Base-by-base conservation (phyloP, 2,888 invertebrate genomes). In the Archips xylosteana region DNA sequence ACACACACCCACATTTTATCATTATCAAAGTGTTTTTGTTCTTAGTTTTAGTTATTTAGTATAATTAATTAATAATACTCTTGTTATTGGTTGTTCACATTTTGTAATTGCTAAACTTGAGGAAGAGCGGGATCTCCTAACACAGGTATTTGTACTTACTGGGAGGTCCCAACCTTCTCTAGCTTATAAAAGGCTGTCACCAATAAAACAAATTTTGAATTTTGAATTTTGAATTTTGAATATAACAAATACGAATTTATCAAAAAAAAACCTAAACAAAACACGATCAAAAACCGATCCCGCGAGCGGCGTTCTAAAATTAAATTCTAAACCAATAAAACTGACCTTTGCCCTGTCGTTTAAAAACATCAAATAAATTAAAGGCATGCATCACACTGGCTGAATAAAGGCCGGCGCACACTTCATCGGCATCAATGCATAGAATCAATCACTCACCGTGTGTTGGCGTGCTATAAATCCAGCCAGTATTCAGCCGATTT, bases 391-490 rank as follows among this genome's bases (percentile, higher is more conserved):
- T 75, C 75, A 75, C 69, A 54, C 63, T 45, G 68, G 70, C 65
- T 67, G 69, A 74, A 70, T 69, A 69, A 49, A 65, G 73, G 67
- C 73, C 51, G 75, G 74, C 79, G 71, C 78, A 79, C 81, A 81
- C 84, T 83, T 82, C 81, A 80, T 76, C 78, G 80, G 77, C 82
- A 79, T 79, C 81, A 82, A 80, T 77, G 79, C 78, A 75, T 75
- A 78, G 78, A 88, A 91, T 91, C 91, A 90, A 90, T 90, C 90
- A 89, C 84, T 77, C 78, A 76, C 78, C 78, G 85, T 87, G 85
- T 87, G 82, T 83, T 83, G 73, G 23, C 23, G 75, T 76, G 88
- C 88, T 83, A 90, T 91, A 91, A 91, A 91, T 90, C 79, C 82
- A 80, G 76, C 77, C 83, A 80, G 39, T 83, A 83, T 83, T 85